phyloP scores from a whole-genome alignment of 2,113 vertebrate genomes.

The Larimichthys polyactis region DNA sequence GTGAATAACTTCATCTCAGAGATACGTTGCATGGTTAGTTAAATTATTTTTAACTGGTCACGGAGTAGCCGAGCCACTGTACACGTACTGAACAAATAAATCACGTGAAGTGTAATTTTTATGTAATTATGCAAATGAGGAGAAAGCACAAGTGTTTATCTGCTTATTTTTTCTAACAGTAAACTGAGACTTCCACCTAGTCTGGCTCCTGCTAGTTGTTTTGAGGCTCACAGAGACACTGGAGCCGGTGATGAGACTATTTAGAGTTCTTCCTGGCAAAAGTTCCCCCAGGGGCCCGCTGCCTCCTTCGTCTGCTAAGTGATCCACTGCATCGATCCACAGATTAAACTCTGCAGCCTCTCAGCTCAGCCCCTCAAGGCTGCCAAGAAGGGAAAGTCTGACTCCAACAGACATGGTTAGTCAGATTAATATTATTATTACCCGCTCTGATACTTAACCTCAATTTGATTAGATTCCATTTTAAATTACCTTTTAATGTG shows the following conservation, averaged over 20 bases:
- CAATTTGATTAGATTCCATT: conserved; percentile 9
- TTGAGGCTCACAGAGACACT: conserved; percentile 47
- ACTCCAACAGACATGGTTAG: conserved; percentile 41
- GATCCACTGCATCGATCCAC: conserved; percentile 78
- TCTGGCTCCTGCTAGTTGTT: conserved; percentile 30
- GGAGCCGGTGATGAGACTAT: conserved; percentile 66
- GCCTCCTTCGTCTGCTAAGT: conserved; percentile 73
- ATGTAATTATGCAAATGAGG: background rate
- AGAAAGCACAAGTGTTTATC: background rate
- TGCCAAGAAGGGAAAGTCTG: conserved; percentile 41
- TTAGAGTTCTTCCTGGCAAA: conserved; percentile 79
- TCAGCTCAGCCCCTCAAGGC: conserved; percentile 9
- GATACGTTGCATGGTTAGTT: background rate
- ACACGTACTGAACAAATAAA: background rate
- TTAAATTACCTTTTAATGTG: background rate
- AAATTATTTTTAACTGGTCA: background rate
- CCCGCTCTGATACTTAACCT: background rate
- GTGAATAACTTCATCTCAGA: background rate
- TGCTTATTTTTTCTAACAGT: background rate
- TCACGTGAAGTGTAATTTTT: background rate
- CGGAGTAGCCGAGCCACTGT: background rate
- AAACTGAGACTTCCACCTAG: conserved; percentile 10
- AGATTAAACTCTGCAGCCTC: conserved; percentile 60
- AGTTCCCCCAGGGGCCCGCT: conserved; percentile 58
- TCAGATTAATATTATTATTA: conserved; percentile 29